Base-by-base conservation (phyloP, 2,888 invertebrate genomes). In the Nomada fabriciana region DNA sequence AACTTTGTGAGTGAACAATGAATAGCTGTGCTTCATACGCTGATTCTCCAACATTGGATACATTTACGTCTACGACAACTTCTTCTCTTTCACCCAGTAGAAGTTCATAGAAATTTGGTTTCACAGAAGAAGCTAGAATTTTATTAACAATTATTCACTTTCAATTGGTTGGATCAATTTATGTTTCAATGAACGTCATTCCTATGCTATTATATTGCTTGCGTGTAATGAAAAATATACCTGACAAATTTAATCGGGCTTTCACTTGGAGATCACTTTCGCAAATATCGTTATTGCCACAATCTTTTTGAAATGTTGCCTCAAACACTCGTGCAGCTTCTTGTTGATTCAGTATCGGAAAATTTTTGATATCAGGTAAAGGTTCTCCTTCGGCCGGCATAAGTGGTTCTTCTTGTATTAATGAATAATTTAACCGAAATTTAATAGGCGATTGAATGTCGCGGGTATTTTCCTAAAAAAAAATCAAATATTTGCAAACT, bases 291-390 rank as follows among this genome's bases (percentile, higher is more conserved):
- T 98, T 98, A 0, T 95, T 94, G 0, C 98, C 98, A 91, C 99
- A 99, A 92, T 98, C 98, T 93, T 98, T 98, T 86, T 98, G 96
- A 95, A 98, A 98, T 63, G 96, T 97, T 0, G 98, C 98, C 89
- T 97, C 96, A 91, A 98, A 98, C 50, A 96, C 95, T 80, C 96
- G 96, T 47, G 97, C 96, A 0, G 98, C 98, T 90, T 97, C 96
- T 63, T 97, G 97, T 83, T 98, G 97, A 94, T 99, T 98, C 71
- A 99, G 94, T 63, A 99, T 98, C 0, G 99, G 98, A 91, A 97
- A 97, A 86, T 96, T 95, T 88, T 97, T 96, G 60, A 97, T 96
- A 83, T 96, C 95, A 0, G 97, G 97, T 7, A 98, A 93, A 0
- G 94, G 93, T 36, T 90, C 91, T 23, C 96, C 96, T 25, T 93